Evolutionary conservation across 1,140 invertebrate genomes (phyloP), one percentile per base, ranked within the genome.

Genomic region (Acyrthosiphon pisum): DNA sequence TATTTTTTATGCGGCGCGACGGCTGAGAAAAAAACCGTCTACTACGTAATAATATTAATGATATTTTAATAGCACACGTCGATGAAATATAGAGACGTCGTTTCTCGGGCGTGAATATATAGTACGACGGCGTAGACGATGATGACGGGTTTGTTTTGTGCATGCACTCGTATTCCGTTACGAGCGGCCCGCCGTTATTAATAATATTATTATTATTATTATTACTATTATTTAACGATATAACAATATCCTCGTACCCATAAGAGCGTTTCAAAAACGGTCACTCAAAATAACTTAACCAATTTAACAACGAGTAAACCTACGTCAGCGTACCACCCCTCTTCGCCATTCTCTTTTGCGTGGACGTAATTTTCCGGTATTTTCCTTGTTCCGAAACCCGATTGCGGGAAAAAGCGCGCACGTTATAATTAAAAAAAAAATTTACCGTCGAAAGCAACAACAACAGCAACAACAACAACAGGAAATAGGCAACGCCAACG

Each of bases 21-120:
- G 60, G 60, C n/a, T 30, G 60, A 76, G 30, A 76, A 76, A 14
- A 60, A 76, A 53, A 18, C 60, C 60, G 60, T 76, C 60, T 76
- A 20, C 60, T 76, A 76, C 60, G 60, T 76, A 76, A 76, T n/a
- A n/a, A 20, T n/a, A n/a, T 76, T 76, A 76, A 76, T 76, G 60
- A 76, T 76, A 35, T 76, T 76, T 76, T 76, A 76, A 76, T 76
- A 35, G 60, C 60, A 76, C 60, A 76, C 60, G 60, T 76, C 60
- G 60, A 76, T 76, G 60, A 76, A 35, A n/a, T 76, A 76, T 76
- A 76, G 60, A 76, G 60, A 76, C 60, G 60, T 76, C n/a, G 60
- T 76, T n/a, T 76, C 60, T 76, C 60, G 60, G 60, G 30, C 60
- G 60, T n/a, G 60, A 76, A 76, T 53, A 23, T 50, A 50, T 76